A percentile compares a stretch with the other conserved stretches of the same genome.
Conservation (phyloP, 2,888 invertebrate genomes). For the Drosophila flavopinicola region DNA sequence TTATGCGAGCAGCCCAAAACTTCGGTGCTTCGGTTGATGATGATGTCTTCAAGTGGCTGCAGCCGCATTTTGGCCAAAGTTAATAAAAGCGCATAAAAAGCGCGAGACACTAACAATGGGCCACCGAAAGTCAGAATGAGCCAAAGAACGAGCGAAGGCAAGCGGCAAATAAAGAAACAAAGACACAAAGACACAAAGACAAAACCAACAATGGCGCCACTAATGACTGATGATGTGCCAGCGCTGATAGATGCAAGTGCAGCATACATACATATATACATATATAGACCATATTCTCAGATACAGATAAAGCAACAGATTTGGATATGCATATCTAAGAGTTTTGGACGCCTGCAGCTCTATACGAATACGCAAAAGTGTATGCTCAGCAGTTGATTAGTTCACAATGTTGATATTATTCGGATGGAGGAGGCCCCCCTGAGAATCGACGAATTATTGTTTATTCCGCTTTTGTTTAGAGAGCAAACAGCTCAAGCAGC, state of each 20-base stretch:
- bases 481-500: slow-evolving; percentile 54
- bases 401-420: slow-evolving; percentile 25
- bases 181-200: slow-evolving; percentile 14
- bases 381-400: slow-evolving; percentile 42
- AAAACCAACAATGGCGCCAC: slow-evolving; percentile 72
- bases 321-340: slow-evolving; percentile 5
- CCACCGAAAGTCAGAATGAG: slow-evolving; percentile 24
- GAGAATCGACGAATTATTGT: slow-evolving; percentile 35
- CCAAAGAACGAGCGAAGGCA: slow-evolving; percentile 3
- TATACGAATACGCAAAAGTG: slow-evolving; percentile 47
- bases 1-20: slow-evolving; percentile 44
- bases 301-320: slow-evolving; percentile 18
- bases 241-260: slow-evolving; percentile 77
- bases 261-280: slow-evolving; percentile 4
- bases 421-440: slow-evolving; percentile 28
- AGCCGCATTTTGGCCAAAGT: slow-evolving; percentile 75
- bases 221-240: slow-evolving; percentile 80
- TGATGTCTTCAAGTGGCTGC: slow-evolving; percentile 76
- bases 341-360: slow-evolving; percentile 30
- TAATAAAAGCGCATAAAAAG: slow-evolving; percentile 78
- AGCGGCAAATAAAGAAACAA: slow-evolving; percentile 25
- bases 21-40: slow-evolving; percentile 29
- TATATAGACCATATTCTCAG: slow-evolving; percentile 17
- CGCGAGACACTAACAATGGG: slow-evolving; percentile 68
- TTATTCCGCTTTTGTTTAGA: slow-evolving; percentile 61